Percentiles rank a stretch among this genome's conserved stretches.
These are phyloP conservation scores for Oopsacas minuta DNA, from an alignment of 37 sponge, comb jelly and placozoan genomes.

Conservation along the genomic window DNA sequence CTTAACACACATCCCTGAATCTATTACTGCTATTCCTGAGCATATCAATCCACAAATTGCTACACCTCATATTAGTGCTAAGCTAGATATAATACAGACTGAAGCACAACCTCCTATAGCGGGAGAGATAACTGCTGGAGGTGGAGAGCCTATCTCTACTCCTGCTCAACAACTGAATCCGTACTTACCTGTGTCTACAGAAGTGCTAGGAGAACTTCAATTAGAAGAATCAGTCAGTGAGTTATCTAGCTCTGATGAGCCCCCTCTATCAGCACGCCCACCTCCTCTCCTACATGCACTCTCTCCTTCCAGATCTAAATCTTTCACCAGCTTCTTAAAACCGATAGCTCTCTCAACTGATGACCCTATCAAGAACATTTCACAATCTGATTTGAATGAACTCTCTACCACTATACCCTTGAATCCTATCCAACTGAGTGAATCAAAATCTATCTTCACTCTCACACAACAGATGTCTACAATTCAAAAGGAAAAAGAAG, in stretches of 20 bases:
- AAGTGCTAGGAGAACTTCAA: neutral
- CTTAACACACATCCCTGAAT: neutral
- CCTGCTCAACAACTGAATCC: neutral
- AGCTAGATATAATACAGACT: neutral
- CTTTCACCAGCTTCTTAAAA: neutral
- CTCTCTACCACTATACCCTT: neutral
- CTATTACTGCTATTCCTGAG: neutral
- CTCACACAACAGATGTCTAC: neutral
- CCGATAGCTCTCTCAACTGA: neutral
- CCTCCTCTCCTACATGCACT: neutral
- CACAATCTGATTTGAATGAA: neutral
- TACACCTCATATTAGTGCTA: neutral
- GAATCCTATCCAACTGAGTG: neutral
- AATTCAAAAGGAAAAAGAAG: neutral
- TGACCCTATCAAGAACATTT: neutral
- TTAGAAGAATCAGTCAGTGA: neutral
- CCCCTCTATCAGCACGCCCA: neutral
- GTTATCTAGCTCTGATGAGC: neutral
- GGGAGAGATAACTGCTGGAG: neutral
- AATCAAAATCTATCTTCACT: neutral
- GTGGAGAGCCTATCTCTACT: neutral
- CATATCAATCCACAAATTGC: neutral
- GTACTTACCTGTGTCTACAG: neutral
- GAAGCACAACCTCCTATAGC: neutral
- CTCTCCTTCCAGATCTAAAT: neutral